phyloP scores from a whole-genome alignment of 2,888 invertebrate genomes.

The Lithodes maja region DNA sequence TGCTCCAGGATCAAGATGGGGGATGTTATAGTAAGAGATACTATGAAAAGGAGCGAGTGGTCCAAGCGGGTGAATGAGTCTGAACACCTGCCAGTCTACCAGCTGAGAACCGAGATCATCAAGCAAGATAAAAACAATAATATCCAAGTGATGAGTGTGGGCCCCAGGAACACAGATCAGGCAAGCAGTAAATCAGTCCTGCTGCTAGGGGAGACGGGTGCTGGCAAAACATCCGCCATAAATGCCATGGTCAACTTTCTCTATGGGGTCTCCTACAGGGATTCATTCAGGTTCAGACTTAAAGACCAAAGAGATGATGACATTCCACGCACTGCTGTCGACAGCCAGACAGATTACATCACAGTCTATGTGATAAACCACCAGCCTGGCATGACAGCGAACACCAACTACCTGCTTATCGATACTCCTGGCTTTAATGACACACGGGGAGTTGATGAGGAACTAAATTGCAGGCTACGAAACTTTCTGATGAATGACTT shows the following conservation, averaged over 20 bases:
- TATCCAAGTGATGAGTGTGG: constrained; percentile 19
- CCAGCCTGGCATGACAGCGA: constrained; percentile 1
- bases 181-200: constrained; percentile 2
- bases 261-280: constrained; percentile 10
- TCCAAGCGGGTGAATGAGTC: too few relatives aligned
- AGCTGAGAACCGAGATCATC: too few relatives aligned
- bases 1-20: too few relatives aligned
- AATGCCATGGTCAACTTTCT: constrained; percentile 25
- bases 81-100: too few relatives aligned
- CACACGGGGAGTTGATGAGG: not conserved
- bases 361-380: not conserved
- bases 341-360: constrained; percentile 15
- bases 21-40: too few relatives aligned
- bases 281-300: constrained; percentile 11
- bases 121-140: not conserved
- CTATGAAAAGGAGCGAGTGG: too few relatives aligned
- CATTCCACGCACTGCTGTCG: too few relatives aligned
- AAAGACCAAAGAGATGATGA: not conserved
- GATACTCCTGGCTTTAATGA: not conserved
- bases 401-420: constrained; percentile 9
- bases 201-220: constrained; percentile 37
- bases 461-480: not conserved
- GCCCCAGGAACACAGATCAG: not conserved
- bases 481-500: not conserved
- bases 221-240: constrained; percentile 20